Conservation (phyloP, 2,113 vertebrate species). For the Polypterus bichir region DNA sequence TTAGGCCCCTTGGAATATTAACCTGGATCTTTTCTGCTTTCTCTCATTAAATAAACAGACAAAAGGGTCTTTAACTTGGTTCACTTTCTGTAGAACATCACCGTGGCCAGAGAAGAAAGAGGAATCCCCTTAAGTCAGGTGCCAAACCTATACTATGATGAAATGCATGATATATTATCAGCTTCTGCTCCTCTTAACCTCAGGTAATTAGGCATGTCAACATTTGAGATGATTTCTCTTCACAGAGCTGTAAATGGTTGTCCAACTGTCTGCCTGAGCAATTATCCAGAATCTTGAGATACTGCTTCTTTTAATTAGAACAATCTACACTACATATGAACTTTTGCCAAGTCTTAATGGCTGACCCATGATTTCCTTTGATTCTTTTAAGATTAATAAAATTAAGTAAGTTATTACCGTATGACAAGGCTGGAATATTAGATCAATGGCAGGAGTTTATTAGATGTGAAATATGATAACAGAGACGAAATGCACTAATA, state of each 20-base stretch:
- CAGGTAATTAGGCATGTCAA: conserved; percentile 38
- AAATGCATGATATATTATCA: conserved; percentile 30
- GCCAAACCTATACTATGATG: conserved; percentile 22
- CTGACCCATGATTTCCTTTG: conserved; percentile 1
- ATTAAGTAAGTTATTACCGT: not conserved
- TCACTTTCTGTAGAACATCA: conserved; percentile 26
- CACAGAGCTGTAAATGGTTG: conserved; percentile 24
- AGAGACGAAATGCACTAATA: no score
- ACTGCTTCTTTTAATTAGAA: conserved; percentile 18
- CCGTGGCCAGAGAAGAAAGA: conserved; percentile 26
- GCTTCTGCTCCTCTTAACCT: conserved; percentile 30
- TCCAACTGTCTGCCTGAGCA: conserved; percentile 14
- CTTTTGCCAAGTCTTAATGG: conserved; percentile 2
- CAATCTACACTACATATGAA: not conserved
- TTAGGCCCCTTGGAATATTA: conserved; percentile 87
- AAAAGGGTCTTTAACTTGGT: conserved; percentile 58
- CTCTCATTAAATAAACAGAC: conserved; percentile 75
- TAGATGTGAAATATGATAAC: no score
- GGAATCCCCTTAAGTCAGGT: conserved; percentile 35
- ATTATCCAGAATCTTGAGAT: conserved; percentile 20
- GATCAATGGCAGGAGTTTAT: no score
- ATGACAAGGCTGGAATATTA: no score
- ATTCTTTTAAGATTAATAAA: not conserved
- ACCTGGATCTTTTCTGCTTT: conserved; percentile 60
- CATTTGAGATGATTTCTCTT: conserved; percentile 29